Evolutionary conservation across 1,140 invertebrate genomes (phyloP).

Genomic region (Drosophila grimshawi): DNA sequence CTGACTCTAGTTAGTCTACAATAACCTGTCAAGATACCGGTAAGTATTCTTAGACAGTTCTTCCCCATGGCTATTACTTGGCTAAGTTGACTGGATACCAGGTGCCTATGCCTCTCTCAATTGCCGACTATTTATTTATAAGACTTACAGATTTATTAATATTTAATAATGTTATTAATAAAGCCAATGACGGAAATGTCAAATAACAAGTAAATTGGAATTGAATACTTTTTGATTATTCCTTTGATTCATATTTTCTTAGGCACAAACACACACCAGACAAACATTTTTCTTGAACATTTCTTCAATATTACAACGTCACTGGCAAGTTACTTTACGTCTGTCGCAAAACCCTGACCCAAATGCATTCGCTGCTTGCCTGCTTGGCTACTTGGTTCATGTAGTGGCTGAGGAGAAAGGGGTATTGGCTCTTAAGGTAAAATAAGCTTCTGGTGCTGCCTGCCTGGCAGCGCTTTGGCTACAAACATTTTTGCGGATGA

Average conservation of each 20-base stretch:
- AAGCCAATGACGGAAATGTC: too few species aligned
- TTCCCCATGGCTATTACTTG: too few species aligned
- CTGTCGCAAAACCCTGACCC: constrained; percentile 67
- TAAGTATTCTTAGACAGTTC: too few species aligned
- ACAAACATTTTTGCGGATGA: constrained; percentile 81
- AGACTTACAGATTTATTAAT: too few species aligned
- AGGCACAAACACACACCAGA: background rate
- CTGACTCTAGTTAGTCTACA: too few species aligned
- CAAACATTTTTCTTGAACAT: constrained; percentile 25
- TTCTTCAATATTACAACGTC: constrained; percentile 61
- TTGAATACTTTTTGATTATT: constrained; percentile 1
- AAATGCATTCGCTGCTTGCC: constrained; percentile 32
- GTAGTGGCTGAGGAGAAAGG: background rate
- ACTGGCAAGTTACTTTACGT: constrained; percentile 52
- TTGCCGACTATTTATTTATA: too few species aligned
- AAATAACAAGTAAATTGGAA: too few species aligned
- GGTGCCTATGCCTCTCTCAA: too few species aligned
- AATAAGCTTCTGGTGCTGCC: constrained; percentile 32
- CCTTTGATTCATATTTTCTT: constrained; percentile 11
- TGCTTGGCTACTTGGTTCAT: background rate
- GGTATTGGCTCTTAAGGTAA: background rate
- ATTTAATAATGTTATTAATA: too few species aligned
- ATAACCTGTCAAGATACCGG: too few species aligned
- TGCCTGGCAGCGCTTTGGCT: constrained; percentile 42
- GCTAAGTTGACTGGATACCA: too few species aligned